Conservation (phyloP, 1,140 invertebrate genomes). For the Camponotus vicinus region DNA sequence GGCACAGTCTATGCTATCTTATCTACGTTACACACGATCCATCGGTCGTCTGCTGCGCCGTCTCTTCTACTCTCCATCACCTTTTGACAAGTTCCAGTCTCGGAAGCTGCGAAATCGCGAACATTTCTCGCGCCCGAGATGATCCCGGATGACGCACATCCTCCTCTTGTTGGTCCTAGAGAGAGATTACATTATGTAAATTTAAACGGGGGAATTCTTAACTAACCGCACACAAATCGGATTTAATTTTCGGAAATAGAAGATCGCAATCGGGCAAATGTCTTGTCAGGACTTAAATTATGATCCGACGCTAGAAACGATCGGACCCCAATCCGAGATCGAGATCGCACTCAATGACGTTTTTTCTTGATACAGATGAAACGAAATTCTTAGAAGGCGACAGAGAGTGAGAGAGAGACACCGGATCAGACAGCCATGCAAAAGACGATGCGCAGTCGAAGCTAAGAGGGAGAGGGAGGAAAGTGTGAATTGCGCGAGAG, state of each 20-base stretch:
- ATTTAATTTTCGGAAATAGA: conserved; percentile 46
- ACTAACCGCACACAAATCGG: conserved; percentile 13
- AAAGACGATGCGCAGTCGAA: conserved; percentile 46
- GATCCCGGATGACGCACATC: neutral
- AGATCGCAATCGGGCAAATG: conserved; percentile 43
- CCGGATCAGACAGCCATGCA: conserved; percentile 69
- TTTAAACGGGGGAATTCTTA: conserved; percentile 20
- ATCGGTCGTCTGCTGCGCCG: conserved; percentile 77
- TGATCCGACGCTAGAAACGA: conserved; percentile 9
- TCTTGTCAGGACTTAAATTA: conserved; percentile 45
- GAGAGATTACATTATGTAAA: conserved; percentile 29
- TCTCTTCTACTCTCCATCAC: conserved; percentile 75
- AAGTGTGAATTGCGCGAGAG: conserved; percentile 37
- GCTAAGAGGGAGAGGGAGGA: conserved; percentile 31
- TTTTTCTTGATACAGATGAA: conserved; percentile 72
- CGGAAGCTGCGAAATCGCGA: conserved; percentile 49
- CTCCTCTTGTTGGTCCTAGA: neutral
- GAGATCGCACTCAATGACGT: conserved; percentile 55
- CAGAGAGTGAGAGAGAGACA: conserved; percentile 73
- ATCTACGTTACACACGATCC: conserved; percentile 72
- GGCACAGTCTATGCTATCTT: conserved; percentile 75
- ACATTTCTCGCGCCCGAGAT: conserved; percentile 46
- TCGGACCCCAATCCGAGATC: conserved; percentile 10
- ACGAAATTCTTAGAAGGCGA: conserved; percentile 75
- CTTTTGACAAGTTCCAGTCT: conserved; percentile 58